A percentile compares a stretch with the other conserved stretches of the same genome.
phyloP scores from a whole-genome alignment of 2,113 vertebrate genomes.

The Bufo gargarizans region DNA sequence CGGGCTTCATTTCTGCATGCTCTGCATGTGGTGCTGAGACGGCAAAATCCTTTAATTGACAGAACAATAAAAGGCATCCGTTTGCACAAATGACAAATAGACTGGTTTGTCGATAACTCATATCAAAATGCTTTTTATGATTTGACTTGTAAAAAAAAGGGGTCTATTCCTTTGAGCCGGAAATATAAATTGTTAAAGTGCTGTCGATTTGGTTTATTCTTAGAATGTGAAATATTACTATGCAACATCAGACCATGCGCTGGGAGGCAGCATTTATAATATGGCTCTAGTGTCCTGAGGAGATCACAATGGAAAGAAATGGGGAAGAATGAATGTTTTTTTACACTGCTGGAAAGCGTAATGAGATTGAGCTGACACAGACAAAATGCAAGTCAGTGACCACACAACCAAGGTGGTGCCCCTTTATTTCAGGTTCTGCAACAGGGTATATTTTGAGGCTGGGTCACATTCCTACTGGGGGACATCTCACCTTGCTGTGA shows the following conservation, averaged over 20 bases:
- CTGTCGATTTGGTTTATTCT: slow-evolving; percentile 28
- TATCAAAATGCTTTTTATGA: slow-evolving; percentile 54
- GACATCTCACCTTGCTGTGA: too few relatives aligned
- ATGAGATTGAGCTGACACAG: too few relatives aligned
- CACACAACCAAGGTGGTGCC: too few relatives aligned
- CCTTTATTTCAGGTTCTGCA: too few relatives aligned
- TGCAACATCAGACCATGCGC: not conserved
- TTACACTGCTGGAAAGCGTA: too few relatives aligned
- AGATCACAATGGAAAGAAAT: not conserved
- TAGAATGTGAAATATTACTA: slow-evolving; percentile 1
- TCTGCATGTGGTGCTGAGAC: slow-evolving; percentile 34
- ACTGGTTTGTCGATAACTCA: slow-evolving; percentile 52
- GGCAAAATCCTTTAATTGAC: slow-evolving; percentile 52
- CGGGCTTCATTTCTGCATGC: slow-evolving; percentile 15
- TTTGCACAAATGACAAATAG: slow-evolving; percentile 52
- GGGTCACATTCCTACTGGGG: too few relatives aligned
- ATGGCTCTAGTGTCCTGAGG: not conserved
- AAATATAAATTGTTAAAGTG: slow-evolving; percentile 43
- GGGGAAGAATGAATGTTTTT: not conserved
- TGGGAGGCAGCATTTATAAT: not conserved
- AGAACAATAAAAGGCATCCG: slow-evolving; percentile 50
- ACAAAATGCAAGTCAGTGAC: too few relatives aligned
- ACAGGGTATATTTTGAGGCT: too few relatives aligned
- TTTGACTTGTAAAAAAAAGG: slow-evolving; percentile 38
- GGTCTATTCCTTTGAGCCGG: slow-evolving; percentile 3